Base-by-base conservation (phyloP, 2,113 vertebrate genomes). In the Petrocephalus microphthalmus region DNA sequence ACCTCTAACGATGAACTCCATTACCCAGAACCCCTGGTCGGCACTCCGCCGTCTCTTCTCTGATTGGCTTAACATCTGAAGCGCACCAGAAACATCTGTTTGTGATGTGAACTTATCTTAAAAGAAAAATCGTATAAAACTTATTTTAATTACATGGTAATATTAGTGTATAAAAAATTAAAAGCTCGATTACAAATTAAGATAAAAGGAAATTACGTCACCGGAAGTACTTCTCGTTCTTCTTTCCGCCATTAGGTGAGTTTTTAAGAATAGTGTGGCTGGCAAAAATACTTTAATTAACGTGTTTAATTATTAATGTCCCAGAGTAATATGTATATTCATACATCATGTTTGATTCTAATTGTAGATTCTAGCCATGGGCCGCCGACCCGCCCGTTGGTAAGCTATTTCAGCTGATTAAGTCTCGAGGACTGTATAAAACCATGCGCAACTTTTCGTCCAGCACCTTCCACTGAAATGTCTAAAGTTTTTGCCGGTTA, bases 221-320 rank as follows among this genome's bases (percentile, higher is more conserved):
- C 81, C 94, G 94, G 95, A 95, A 95, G 91, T 90, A 0, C 0
- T 0, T 0, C 45, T 2, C 0, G 15, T 93, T 67, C 93, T 95
- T 93, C 95, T 96, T 96, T 96, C 95, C 93, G 91, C 95, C 95
- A 95, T 94, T 96, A 94, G 95, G 94, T 95, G 95, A 95, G 95
- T 95, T 89, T 91, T 93, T 93, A 95, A 92, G 89, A 2, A 25
- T 5, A 74, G 49, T 89, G 88, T 52, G 37, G 19, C 54, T 84
- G 0, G 33, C 4, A 7, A 42, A 78, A 5, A 42, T 42, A 6
- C 15, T 78, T 33, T 42, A 74, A 74, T 74, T 17, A 74, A 74
- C 67, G 3, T 42, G 25, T 78, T 78, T 78, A 37, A 78, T 78
- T 78, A 42, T 37, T 15, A 2, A 19, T 78, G 6, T 78, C 1